Percentiles rank a stretch among this genome's conserved stretches.
These are phyloP conservation scores for Sabatieria punctata DNA, from an alignment of 2,888 invertebrate genomes.

Conservation along the genomic window DNA sequence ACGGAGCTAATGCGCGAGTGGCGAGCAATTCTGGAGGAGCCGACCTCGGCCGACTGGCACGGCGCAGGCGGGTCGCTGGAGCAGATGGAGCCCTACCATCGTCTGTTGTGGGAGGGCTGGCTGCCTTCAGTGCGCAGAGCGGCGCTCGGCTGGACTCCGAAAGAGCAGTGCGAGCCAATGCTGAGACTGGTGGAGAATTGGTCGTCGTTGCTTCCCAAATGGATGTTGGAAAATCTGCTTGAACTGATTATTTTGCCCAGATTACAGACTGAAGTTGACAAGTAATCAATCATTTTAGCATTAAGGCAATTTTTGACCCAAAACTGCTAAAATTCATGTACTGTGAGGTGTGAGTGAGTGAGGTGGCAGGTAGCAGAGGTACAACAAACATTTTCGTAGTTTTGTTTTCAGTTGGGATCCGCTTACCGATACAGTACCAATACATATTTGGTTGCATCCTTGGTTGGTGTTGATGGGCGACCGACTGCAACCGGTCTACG, in stretches of 20 bases:
- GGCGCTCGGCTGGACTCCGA: slow-evolving; percentile 54
- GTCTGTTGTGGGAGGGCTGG: slow-evolving; percentile 73
- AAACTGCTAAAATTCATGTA: no score
- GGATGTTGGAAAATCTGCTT: slow-evolving; percentile 65
- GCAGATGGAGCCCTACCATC: slow-evolving; percentile 50
- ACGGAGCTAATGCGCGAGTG: slow-evolving; percentile 35
- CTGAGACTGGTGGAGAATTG: slow-evolving; percentile 61
- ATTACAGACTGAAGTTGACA: slow-evolving; percentile 51
- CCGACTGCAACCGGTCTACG: slow-evolving; percentile 50
- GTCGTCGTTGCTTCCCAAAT: slow-evolving; percentile 57
- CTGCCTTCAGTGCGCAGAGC: slow-evolving; percentile 50
- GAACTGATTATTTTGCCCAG: slow-evolving; percentile 59
- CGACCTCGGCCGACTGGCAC: not conserved
- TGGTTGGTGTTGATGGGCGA: slow-evolving; percentile 71
- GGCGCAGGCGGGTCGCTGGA: slow-evolving; percentile 10
- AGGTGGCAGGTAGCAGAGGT: not conserved
- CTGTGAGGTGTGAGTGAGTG: no score
- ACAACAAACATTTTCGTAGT: not conserved
- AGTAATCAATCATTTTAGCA: slow-evolving; percentile 20
- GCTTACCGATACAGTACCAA: slow-evolving; percentile 74
- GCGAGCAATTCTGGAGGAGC: slow-evolving; percentile 34
- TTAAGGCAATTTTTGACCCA: not conserved
- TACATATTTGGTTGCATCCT: slow-evolving; percentile 91
- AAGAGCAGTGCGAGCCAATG: slow-evolving; percentile 54
- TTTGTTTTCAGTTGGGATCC: slow-evolving; percentile 60